Base-by-base conservation (phyloP, 2,113 vertebrate genomes). In the Clarias macrocephalus region DNA sequence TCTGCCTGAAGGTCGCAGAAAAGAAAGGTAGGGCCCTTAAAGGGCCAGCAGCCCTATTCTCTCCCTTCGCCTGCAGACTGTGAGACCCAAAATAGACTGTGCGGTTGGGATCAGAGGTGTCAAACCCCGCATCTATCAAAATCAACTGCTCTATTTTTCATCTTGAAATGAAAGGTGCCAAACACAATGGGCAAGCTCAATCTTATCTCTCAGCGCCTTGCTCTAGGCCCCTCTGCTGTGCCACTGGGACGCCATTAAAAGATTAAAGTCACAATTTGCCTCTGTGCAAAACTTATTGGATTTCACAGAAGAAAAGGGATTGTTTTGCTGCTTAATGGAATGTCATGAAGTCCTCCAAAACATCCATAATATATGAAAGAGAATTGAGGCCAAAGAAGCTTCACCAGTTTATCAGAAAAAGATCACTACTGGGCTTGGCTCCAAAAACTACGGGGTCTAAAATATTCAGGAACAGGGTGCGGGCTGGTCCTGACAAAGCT, bases 61-160 rank as follows among this genome's bases (percentile, higher is more conserved):
- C 91, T 88, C 89, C 89, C 92, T 90, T 91, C 89, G 89, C 91
- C 89, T 93, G 93, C 91, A 88, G 73, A 79, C 86, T 42, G 90
- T 92, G 82, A 85, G 90, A 92, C 91, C 94, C 91, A 91, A 93
- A 95, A 96, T 94, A 95, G 95, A 95, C 94, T 92, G 73, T 77
- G 75, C 5, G 70, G 30, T 42, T 92, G 94, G 93, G 94, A 95
- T 93, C 95, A 95, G 95, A 93, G 92, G 93, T 96, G 96, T 96
- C 95, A 96, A 95, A 94, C 94, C 88, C 91, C 92, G 93, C 96
- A 96, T 96, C 95, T 95, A 96, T 95, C 96, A 96, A 95, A 95
- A 92, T 93, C 94, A 91, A 86, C 75, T 89, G 86, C 89, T 90
- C 94, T 93, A 95, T 96, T 96, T 95, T 94, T 96, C 96, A 95